phyloP scores from a whole-genome alignment of 37 sponge, comb jelly and placozoan genomes.

The Cladorhizidae sp. region DNA sequence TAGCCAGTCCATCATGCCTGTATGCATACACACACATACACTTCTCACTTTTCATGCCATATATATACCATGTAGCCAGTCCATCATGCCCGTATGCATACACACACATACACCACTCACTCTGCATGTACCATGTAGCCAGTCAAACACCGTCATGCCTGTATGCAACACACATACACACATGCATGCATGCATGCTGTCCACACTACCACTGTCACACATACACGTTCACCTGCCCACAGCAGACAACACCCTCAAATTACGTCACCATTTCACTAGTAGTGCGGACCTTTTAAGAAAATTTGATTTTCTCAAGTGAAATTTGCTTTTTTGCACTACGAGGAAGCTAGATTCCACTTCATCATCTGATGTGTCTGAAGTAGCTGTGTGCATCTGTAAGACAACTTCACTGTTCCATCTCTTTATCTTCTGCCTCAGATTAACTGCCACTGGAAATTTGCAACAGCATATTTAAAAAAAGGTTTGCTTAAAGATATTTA shows the following conservation, averaged over 20 bases:
- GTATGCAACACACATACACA: neutral
- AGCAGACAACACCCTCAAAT: neutral
- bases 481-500: neutral
- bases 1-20: no score
- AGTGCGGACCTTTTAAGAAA: neutral
- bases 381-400: neutral
- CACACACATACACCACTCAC: no score
- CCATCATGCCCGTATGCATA: neutral
- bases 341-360: neutral
- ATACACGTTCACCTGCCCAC: neutral
- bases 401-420: neutral
- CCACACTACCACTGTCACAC: no score
- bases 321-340: no score
- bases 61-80: no score
- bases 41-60: no score
- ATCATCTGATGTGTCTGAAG: neutral
- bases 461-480: neutral
- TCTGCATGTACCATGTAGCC: no score
- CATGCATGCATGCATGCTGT: no score
- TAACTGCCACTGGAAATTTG: neutral
- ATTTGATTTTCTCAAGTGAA: no score
- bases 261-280: neutral
- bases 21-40: neutral
- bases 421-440: no score
- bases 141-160: no score